phyloP scores from a whole-genome alignment of 1,140 invertebrate species.

The Drosophila biarmipes region DNA sequence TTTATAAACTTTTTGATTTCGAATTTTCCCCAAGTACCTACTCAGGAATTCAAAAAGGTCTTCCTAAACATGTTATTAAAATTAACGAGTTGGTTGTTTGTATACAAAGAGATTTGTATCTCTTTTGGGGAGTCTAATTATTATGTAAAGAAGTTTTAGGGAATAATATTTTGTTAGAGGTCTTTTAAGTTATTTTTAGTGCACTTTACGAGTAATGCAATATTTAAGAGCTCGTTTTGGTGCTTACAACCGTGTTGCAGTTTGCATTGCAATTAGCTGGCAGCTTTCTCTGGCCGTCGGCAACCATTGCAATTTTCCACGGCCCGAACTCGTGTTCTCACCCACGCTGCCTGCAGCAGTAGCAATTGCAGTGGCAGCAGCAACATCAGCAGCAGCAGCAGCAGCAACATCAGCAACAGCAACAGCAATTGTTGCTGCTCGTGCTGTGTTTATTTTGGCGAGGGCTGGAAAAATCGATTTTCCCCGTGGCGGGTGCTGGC shows the following conservation, averaged over 20 bases:
- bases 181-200: too few relatives aligned
- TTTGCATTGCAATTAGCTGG: constrained; percentile 28
- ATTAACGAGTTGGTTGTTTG: too few relatives aligned
- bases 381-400: constrained; percentile 1
- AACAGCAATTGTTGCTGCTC: constrained; percentile 54
- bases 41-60: background rate
- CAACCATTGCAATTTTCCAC: constrained; percentile 27
- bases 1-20: constrained; percentile 4
- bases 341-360: constrained; percentile 30
- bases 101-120: too few relatives aligned
- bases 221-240: background rate
- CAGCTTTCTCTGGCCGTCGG: constrained; percentile 32
- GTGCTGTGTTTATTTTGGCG: constrained; percentile 28
- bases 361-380: background rate
- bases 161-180: too few relatives aligned
- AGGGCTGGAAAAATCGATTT: constrained; percentile 75
- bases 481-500: constrained; percentile 21
- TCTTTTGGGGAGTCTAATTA: too few relatives aligned
- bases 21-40: background rate
- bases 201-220: background rate
- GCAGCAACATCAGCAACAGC: constrained; percentile 6
- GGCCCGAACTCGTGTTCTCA: constrained; percentile 38
- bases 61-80: background rate
- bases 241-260: background rate
- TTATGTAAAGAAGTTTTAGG: too few relatives aligned